Evolutionary conservation across 2,797 vertebrate species (phyloP), one percentile per base, ranked within the genome.

Genomic region (Oceanodroma leucorhoa): DNA sequence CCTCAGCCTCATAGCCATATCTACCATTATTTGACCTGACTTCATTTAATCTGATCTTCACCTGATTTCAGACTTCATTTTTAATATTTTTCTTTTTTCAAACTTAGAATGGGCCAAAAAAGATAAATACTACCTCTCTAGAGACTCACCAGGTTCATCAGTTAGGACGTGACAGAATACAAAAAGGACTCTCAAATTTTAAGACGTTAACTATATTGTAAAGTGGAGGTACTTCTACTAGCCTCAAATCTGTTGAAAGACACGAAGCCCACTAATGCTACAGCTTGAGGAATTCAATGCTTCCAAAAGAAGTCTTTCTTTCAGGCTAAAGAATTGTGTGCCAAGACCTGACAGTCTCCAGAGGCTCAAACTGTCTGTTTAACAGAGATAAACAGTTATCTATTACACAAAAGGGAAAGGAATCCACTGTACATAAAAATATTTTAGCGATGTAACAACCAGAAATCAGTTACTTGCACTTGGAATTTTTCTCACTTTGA

Each of bases 81-180:
- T 51, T 20, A 43, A 41, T n/a, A 13, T 36, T 58, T 76, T 60
- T 65, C 1, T 32, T 48, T 58, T 50, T 45, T 16, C 6, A 54
- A 43, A 58, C 55, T 53, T 48, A 64, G 6, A 60, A 41, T 5
- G 0, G 15, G 5, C 6, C 15, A 41, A n/a, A 71, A 30, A 11
- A 40, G 6, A 46, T 0, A 77, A 43, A 6, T 6, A 9, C 0
- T 14, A 15, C 14, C 6, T 51, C 23, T 41, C 9, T 32, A 32
- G 36, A 78, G 12, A 16, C 15, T 45, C 43, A 14, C 3, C 14
- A 36, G 46, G 6, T 57, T 69, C 32, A 48, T 29, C 41, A 41
- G 20, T 24, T 38, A 55, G 11, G 41, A 27, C 9, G 23, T 19
- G 13, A 24, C 12, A 86, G 40, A 83, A 71, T 12, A 69, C 23